phyloP scores from a whole-genome alignment of 1,140 invertebrate species.

The Drosophila repletoides region DNA sequence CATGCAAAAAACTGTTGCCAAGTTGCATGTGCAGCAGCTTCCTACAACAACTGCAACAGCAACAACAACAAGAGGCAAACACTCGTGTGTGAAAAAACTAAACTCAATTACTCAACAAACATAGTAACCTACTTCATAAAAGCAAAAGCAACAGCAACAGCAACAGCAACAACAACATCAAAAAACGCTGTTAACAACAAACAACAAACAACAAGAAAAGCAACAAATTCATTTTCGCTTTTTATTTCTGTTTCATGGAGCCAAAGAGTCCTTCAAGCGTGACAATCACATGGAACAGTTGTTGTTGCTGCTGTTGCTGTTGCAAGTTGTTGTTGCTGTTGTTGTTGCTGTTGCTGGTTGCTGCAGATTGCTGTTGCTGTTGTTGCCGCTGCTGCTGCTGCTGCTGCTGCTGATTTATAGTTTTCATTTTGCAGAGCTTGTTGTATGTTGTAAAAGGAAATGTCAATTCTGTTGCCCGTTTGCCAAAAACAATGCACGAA shows the following conservation, averaged over 20 bases:
- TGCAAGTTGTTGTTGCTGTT: too few relatives aligned
- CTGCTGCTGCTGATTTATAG: constrained; percentile 72
- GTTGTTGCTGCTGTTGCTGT: constrained; percentile 45
- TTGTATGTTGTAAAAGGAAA: constrained; percentile 80
- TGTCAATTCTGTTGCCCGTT: constrained; percentile 75
- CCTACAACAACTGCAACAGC: constrained; percentile 48
- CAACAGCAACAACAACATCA: constrained; percentile 31
- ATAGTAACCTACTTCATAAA: constrained; percentile 79
- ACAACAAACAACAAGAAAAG: constrained; percentile 71
- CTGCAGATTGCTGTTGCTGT: constrained; percentile 47
- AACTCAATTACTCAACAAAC: constrained; percentile 81
- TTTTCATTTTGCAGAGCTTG: constrained; percentile 75
- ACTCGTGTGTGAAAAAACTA: constrained; percentile 75
- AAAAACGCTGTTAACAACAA: constrained; percentile 70
- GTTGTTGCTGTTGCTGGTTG: constrained; percentile 35
- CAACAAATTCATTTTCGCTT: constrained; percentile 80
- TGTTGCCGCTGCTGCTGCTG: constrained; percentile 42
- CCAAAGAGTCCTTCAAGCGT: constrained; percentile 76
- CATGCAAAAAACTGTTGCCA: constrained; percentile 50
- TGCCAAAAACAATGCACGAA: constrained; percentile 65
- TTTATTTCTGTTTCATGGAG: constrained; percentile 53
- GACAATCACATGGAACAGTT: constrained; percentile 73
- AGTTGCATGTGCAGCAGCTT: constrained; percentile 74
- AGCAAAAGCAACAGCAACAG: constrained; percentile 35
- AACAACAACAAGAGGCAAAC: constrained; percentile 45